phyloP scores from a whole-genome alignment of 2,888 invertebrate species.

The Syrista parreyssii region DNA sequence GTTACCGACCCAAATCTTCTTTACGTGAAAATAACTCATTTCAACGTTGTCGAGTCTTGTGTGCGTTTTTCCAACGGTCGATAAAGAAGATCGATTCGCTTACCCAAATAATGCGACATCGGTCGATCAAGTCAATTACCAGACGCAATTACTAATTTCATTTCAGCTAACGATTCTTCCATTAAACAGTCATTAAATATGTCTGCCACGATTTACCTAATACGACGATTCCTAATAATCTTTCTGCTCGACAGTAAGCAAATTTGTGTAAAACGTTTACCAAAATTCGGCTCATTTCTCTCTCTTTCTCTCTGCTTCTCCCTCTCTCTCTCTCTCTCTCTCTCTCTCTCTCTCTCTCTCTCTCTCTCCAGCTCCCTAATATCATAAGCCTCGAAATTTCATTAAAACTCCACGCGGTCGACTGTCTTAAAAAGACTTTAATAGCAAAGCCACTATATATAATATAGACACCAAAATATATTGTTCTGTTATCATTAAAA shows the following conservation, averaged over 20 bases:
- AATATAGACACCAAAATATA: neutral
- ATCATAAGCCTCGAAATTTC: neutral
- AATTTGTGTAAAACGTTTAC: neutral
- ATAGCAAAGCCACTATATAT: neutral
- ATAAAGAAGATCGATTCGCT: neutral
- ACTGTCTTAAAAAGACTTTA: neutral
- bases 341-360: too few relatives aligned
- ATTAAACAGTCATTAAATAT: neutral
- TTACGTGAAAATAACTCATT: neutral
- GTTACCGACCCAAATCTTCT: neutral
- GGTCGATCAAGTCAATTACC: neutral
- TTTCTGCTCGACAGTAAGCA: neutral
- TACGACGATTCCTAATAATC: neutral
- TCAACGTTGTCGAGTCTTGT: neutral
- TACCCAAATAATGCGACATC: neutral
- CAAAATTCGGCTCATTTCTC: neutral
- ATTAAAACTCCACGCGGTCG: neutral
- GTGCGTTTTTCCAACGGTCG: neutral
- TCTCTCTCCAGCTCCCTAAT: neutral
- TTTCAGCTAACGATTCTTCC: neutral
- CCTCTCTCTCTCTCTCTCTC: too few relatives aligned
- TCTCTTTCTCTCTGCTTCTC: too few relatives aligned
- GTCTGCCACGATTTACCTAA: neutral
- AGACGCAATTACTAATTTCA: neutral
- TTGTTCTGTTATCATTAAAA: neutral